These are phyloP conservation scores for Tachysurus fulvidraco DNA, from an alignment of 2,113 vertebrate genomes.

Conservation along the genomic window DNA sequence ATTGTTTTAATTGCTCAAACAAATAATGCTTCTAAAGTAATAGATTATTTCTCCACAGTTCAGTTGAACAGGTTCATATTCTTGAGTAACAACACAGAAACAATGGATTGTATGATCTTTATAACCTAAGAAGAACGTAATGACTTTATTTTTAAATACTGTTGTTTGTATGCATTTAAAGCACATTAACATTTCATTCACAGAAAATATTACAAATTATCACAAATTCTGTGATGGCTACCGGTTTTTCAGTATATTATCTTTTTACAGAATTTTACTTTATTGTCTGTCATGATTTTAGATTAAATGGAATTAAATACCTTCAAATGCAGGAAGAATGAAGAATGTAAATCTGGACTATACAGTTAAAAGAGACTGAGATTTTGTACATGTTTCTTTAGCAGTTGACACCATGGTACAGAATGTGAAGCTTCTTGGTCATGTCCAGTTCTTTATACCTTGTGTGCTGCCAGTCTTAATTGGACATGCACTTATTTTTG, in stretches of 20 bases:
- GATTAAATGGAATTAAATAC: not conserved
- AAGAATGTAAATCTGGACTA: not conserved
- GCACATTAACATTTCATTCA: not conserved
- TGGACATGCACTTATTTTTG: slow-evolving; percentile 52
- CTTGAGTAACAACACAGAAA: not conserved
- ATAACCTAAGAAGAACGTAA: not conserved
- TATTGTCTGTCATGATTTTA: not conserved
- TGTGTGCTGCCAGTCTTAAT: slow-evolving; percentile 41
- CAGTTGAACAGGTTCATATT: not conserved
- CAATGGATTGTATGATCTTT: not conserved
- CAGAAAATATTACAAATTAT: no score
- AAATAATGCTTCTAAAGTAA: not conserved
- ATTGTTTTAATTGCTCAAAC: not conserved
- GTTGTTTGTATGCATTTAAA: not conserved
- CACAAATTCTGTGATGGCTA: not conserved
- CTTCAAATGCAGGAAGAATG: not conserved
- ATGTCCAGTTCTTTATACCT: not conserved
- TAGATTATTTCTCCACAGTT: not conserved
- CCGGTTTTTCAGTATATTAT: not conserved
- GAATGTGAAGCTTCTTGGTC: slow-evolving; percentile 36
- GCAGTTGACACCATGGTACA: not conserved
- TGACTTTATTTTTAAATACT: not conserved
- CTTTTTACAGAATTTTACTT: not conserved
- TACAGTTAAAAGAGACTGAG: not conserved
- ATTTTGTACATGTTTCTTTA: not conserved